Evolutionary conservation across 2,113 vertebrate genomes (phyloP), one percentile per base, ranked within the genome.

Genomic region (Rhadina sibilatrix): DNA sequence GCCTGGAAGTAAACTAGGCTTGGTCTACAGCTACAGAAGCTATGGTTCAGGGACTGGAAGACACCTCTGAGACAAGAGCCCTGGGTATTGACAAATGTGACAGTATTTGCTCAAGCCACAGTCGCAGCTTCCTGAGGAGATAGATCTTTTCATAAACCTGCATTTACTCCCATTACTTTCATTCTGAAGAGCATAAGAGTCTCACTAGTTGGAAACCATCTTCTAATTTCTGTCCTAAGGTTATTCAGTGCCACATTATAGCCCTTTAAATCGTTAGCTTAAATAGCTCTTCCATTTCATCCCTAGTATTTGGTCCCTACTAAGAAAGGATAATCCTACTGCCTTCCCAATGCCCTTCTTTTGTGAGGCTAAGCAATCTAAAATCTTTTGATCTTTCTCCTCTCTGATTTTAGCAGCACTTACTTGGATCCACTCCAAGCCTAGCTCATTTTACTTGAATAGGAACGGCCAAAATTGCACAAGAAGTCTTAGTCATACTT

Each of bases 281-380:
- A 87, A 95, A 93, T 57, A 93, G 90, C 70, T 94, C 75, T 91
- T 49, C 78, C 42, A 79, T 90, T 94, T 93, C 94, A 95, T 86
- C 88, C 76, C 63, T 65, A 69, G 90, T 57, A 94, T 92, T 92
- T 86, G 79, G 70, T 90, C 75, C 19, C n/a, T 74, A 42, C 92
- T 97, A 94, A 93, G 92, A 94, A 96, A 85, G 79, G 92, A 94
- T 95, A 94, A 96, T 94, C 85, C 95, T 65, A 42, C 63, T 4
- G 5, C 88, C 79, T 95, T 95, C 92, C 81, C 85, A 90, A 88
- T 65, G 59, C 83, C 49, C 75, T 91, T 84, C 84, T 71, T 94
- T 49, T 83, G 63, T 52, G 79, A 95, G 75, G 63, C 49, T 93
- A 97, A 94, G 92, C 75, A 90, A 88, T 46, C 42, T 76, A 66